phyloP scores from a whole-genome alignment of 1,140 invertebrate genomes.

The Dendrolimus kikuchii region DNA sequence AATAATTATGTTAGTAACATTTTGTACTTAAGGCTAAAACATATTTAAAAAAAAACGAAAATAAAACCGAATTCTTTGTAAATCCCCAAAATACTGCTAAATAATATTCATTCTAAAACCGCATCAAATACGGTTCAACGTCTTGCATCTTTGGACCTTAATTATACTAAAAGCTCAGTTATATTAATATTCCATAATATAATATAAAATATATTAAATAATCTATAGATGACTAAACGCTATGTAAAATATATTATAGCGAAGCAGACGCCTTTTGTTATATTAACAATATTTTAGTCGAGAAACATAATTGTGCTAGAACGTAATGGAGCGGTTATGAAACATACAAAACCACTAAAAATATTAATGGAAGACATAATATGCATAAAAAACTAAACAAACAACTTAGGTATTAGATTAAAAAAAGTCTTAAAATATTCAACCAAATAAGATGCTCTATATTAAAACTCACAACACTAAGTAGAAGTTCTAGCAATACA shows the following conservation, averaged over 20 bases:
- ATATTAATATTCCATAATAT: conserved; percentile 13
- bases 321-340: conserved; percentile 18
- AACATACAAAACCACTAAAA: conserved; percentile 25
- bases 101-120: conserved; percentile 24
- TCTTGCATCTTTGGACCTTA: conserved; percentile 59
- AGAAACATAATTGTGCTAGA: conserved; percentile 39
- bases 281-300: conserved; percentile 12
- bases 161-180: conserved; percentile 47
- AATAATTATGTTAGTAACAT: conserved; percentile 44
- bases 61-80: conserved; percentile 36
- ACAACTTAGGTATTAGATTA: conserved; percentile 14
- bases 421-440: conserved; percentile 11
- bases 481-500: no score
- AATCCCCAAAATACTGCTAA: conserved; percentile 52
- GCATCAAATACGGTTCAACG: conserved; percentile 36
- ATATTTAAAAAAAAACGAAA: conserved; percentile 22
- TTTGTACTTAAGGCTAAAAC: conserved; percentile 54
- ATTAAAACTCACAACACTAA: background rate
- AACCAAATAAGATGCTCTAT: conserved; percentile 2
- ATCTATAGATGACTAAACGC: no score
- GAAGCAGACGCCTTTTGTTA: conserved; percentile 35
- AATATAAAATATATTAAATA: no score
- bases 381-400: conserved; percentile 22
- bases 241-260: conserved; percentile 32
- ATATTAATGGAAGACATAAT: conserved; percentile 32